Evolutionary conservation across 2,888 invertebrate genomes (phyloP).

Genomic region (Drosophila leonis): DNA sequence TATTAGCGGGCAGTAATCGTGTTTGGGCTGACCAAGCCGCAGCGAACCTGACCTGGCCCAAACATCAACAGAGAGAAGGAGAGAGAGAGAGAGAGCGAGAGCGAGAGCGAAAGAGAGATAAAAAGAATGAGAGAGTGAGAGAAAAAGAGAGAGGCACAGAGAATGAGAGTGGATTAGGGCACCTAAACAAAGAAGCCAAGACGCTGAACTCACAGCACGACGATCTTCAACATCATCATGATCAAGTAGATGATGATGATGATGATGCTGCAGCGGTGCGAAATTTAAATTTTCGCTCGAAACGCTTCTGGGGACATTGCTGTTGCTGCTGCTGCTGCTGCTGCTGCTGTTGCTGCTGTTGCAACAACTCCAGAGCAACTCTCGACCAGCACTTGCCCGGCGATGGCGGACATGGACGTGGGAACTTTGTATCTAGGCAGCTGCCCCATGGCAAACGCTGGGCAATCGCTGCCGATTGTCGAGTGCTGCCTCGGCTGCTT

Average conservation of each 20-base stretch:
- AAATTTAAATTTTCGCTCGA: slow-evolving; percentile 82
- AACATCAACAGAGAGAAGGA: slow-evolving; percentile 19
- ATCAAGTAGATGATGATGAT: slow-evolving; percentile 32
- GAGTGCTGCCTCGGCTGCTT: slow-evolving; percentile 38
- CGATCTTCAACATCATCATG: slow-evolving; percentile 35
- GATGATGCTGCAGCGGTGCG: slow-evolving; percentile 70
- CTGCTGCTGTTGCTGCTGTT: slow-evolving; percentile 49
- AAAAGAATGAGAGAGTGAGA: background rate
- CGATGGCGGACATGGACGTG: slow-evolving; percentile 63
- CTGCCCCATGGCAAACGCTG: slow-evolving; percentile 65
- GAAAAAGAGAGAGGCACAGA: slow-evolving; percentile 1
- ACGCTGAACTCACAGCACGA: slow-evolving; percentile 49
- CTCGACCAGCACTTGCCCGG: slow-evolving; percentile 57
- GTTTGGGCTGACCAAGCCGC: slow-evolving; percentile 65
- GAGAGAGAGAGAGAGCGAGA: slow-evolving; percentile 15
- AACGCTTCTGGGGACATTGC: slow-evolving; percentile 82
- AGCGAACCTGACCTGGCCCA: slow-evolving; percentile 62
- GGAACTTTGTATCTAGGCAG: slow-evolving; percentile 74
- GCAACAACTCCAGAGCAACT: slow-evolving; percentile 53
- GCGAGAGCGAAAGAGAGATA: slow-evolving; percentile 1
- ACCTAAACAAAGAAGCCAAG: slow-evolving; percentile 66
- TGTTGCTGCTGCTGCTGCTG: slow-evolving; percentile 29
- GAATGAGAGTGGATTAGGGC: slow-evolving; percentile 9
- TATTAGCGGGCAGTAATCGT: slow-evolving; percentile 76
- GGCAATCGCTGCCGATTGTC: slow-evolving; percentile 68